phyloP scores from a whole-genome alignment of 2,888 invertebrate genomes.

The Andricus curvator region DNA sequence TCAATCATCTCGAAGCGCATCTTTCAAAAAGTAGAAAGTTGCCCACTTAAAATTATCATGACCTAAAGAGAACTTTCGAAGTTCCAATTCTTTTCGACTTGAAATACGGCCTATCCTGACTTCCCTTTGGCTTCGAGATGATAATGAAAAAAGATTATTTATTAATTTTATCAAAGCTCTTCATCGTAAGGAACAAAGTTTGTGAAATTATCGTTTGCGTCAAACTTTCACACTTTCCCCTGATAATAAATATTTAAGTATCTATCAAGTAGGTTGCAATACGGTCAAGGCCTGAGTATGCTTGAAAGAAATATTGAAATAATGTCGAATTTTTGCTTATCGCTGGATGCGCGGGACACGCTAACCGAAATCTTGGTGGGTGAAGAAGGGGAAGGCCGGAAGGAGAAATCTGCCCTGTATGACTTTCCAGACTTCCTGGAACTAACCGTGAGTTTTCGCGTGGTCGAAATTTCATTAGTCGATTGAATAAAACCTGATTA shows the following conservation, averaged over 20 bases:
- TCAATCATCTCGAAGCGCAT: constrained; percentile 31
- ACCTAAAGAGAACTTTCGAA: constrained; percentile 36
- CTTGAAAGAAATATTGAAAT: neutral
- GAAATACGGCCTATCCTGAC: neutral
- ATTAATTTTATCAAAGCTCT: neutral
- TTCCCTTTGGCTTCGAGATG: neutral
- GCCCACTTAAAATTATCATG: constrained; percentile 30
- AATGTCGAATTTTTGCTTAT: constrained; percentile 3
- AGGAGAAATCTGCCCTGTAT: constrained; percentile 61
- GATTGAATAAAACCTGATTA: constrained; percentile 19
- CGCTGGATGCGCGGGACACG: neutral
- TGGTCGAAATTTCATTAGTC: constrained; percentile 55
- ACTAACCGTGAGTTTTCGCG: constrained; percentile 53
- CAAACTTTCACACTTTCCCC: constrained; percentile 38
- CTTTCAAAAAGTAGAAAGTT: constrained; percentile 39
- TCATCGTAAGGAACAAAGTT: constrained; percentile 2
- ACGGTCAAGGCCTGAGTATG: constrained; percentile 5
- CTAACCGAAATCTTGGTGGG: constrained; percentile 9
- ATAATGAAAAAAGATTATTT: neutral
- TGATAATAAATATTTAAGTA: constrained; percentile 12
- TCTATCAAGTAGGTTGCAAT: neutral
- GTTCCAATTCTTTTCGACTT: constrained; percentile 30
- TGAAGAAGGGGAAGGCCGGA: constrained; percentile 13
- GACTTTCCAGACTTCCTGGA: constrained; percentile 65
- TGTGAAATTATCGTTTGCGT: neutral